Evolutionary conservation across 2,113 vertebrate species (phyloP), one percentile per base, ranked within the genome.

Genomic region (Sturnira hondurensis): DNA sequence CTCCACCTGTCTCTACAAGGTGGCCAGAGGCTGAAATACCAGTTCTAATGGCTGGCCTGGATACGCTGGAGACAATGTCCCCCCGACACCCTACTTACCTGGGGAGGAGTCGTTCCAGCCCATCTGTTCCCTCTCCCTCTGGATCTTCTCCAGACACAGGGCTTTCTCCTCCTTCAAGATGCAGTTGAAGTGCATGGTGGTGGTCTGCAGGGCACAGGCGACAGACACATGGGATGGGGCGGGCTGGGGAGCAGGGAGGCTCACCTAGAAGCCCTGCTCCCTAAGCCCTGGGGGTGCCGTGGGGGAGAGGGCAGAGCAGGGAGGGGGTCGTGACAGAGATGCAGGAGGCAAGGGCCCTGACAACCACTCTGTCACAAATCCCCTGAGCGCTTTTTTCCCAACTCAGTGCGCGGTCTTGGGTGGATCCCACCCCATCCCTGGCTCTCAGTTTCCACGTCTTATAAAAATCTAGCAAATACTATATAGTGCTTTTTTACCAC

Each of bases 151-250:
- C 93, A 98, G 95, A 86, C 99, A 99, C 47, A 97, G 88, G 81
- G 98, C 98, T 68, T 99, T 98, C 70, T 99, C 99, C 94, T 98
- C 98, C 97, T 98, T 99, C 84, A 99, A 98, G 83, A 99, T 98
- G 95, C 99, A 99, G 96, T 98, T 98, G 1, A 98, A 98, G 83
- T 98, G 98, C 38, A 98, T 98, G 43, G 98, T 24, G 4, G 96
- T 14, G 24, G 93, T 97, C 99, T 99, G 93, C 12, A 70, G 90
- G 14, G 28, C 1, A 11, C 65, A 97, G 17, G 11, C 15, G 2
- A 11, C 56, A 17, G 2, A 11, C 56, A 97, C 12, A 43, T 0
- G 14, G 36, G 63, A 33, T 10, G 31, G 12, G 2, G 0, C n/a
- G n/a, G 4, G 54, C 8, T 12, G 41, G 9, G 5, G 9, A 0